Evolutionary conservation across 2,113 vertebrate genomes (phyloP), one percentile per base, ranked within the genome.

Genomic region (Cettia cetti): DNA sequence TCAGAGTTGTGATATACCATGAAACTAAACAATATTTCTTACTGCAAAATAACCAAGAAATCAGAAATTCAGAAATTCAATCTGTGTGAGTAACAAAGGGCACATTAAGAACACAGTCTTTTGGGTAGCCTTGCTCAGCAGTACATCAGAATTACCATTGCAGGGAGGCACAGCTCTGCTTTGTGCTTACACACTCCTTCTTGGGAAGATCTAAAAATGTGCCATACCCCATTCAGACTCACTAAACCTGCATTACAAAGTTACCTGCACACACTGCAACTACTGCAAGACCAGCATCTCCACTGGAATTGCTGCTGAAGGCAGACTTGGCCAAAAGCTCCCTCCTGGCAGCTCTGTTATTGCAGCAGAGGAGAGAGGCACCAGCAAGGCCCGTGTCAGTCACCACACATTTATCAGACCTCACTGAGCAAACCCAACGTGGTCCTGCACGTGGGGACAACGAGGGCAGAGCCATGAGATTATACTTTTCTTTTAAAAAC

Each of bases 61-160:
- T 86, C 91, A 77, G 81, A 78, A 95, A 92, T 45, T 86, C 91
- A 77, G 81, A 78, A 95, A 92, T 45, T 81, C 47, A 28, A 72
- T 89, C 90, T 57, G 11, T 57, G 14, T 78, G 83, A 57, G 18
- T 75, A 72, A 71, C 70, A 85, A 92, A 87, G 59, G 54, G 27
- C 40, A 82, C 64, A 15, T 37, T 37, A 53, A 63, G 75, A 79
- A 8, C 54, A 40, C 5, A 53, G 27, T 16, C 24, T 83, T 84
- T 86, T 63, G 69, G 66, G 65, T 61, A 84, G 28, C 61, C 54
- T 74, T 61, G 75, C 52, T 87, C 64, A 86, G 85, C 66, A 65
- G 21, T 45, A 65, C 33, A 33, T 50, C 28, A 65, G 61, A 85
- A 66, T 39, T 74, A 27, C 74, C 60, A 35, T 39, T 74, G 54